Percentiles rank a stretch among this genome's conserved stretches.
phyloP scores from a whole-genome alignment of 2,797 vertebrate genomes.

The Molossus molossus region DNA sequence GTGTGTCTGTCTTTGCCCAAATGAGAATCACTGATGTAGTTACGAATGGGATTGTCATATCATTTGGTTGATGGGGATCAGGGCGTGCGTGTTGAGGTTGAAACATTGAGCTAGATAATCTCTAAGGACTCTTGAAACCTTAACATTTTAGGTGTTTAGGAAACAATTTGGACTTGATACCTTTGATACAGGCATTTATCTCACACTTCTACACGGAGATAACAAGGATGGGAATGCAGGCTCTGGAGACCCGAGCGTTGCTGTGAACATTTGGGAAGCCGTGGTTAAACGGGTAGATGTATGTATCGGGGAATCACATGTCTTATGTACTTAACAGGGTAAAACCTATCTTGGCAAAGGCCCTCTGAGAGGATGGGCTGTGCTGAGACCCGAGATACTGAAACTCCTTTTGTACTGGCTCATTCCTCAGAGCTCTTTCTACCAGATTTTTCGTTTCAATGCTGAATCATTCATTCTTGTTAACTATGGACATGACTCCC shows the following conservation, averaged over 20 bases:
- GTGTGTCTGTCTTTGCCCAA: background rate
- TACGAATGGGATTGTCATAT: background rate
- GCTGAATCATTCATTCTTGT: slow-evolving; percentile 51
- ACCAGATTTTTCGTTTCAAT: slow-evolving; percentile 74
- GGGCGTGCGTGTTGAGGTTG: background rate
- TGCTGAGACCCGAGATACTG: background rate
- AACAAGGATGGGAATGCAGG: background rate
- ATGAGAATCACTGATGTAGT: background rate
- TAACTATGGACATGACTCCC: slow-evolving; percentile 64
- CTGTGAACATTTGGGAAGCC: background rate
- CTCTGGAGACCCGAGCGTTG: background rate
- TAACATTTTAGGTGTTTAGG: background rate
- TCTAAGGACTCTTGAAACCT: background rate
- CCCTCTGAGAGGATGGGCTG: background rate
- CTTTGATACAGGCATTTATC: slow-evolving; percentile 28
- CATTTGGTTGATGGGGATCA: background rate
- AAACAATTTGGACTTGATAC: background rate
- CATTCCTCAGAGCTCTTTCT: slow-evolving; percentile 63
- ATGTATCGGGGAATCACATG: background rate
- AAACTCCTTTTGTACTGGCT: slow-evolving; percentile 61
- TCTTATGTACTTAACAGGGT: background rate
- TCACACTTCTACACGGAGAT: background rate
- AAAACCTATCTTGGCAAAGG: background rate
- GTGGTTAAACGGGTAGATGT: background rate
- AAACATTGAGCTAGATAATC: background rate